These are phyloP conservation scores for Dinomys branickii DNA, from an alignment of 2,113 vertebrate species.

Conservation along the genomic window DNA sequence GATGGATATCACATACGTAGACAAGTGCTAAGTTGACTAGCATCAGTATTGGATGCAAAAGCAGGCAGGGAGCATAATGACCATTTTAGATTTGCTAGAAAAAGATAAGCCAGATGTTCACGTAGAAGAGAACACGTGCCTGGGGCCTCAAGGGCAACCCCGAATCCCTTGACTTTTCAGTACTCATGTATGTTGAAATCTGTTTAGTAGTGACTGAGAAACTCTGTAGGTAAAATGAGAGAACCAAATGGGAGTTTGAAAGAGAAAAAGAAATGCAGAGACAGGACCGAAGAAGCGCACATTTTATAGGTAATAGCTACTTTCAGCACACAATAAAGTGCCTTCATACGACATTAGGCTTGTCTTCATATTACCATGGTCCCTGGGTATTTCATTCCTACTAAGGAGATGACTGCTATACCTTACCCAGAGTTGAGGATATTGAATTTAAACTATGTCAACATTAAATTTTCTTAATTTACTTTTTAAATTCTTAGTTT, in stretches of 20 bases:
- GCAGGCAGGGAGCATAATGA: neutral
- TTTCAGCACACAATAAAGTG: neutral
- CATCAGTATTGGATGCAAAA: slow-evolving; percentile 4
- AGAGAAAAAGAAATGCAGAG: neutral
- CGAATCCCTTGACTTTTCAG: neutral
- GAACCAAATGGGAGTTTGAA: neutral
- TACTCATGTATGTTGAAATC: neutral
- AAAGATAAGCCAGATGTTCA: slow-evolving; percentile 54
- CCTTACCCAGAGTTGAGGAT: neutral
- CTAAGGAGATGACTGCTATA: neutral
- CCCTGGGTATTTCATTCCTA: neutral
- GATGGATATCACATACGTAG: neutral
- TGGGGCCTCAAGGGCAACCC: neutral
- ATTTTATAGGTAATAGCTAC: neutral
- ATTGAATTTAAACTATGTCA: slow-evolving; percentile 43
- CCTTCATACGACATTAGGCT: neutral
- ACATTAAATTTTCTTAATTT: slow-evolving; percentile 16
- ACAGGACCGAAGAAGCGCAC: neutral
- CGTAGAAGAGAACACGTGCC: neutral
- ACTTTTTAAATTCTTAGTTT: slow-evolving; percentile 9
- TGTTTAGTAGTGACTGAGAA: slow-evolving; percentile 19
- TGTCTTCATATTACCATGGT: neutral
- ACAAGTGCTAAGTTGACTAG: neutral
- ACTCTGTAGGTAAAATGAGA: neutral
- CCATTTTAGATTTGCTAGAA: slow-evolving; percentile 51